These are phyloP conservation scores for Mycetomoellerius zeteki DNA, from an alignment of 1,140 invertebrate genomes.

Conservation along the genomic window DNA sequence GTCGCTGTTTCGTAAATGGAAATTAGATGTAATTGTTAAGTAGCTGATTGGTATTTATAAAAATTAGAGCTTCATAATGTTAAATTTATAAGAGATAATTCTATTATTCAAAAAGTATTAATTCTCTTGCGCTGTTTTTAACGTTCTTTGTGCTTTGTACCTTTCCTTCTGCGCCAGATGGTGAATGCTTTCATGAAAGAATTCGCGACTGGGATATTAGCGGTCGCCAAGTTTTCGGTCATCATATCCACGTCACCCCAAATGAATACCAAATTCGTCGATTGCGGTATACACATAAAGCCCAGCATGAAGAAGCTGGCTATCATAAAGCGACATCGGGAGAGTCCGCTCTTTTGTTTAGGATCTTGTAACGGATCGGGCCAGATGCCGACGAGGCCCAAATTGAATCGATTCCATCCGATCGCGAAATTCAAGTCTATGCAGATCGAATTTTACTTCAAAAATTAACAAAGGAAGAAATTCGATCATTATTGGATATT, in stretches of 20 bases:
- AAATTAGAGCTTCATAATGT: too few species aligned
- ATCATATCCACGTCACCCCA: slow-evolving; percentile 53
- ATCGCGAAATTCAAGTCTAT: slow-evolving; percentile 45
- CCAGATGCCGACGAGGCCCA: slow-evolving; percentile 65
- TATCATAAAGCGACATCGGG: slow-evolving; percentile 12
- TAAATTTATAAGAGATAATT: not conserved
- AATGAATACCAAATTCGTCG: slow-evolving; percentile 52
- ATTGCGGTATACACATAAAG: slow-evolving; percentile 56
- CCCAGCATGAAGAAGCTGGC: not conserved
- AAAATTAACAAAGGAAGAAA: not conserved
- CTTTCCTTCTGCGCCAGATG: slow-evolving; percentile 46
- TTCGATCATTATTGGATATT: not conserved
- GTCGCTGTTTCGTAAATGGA: too few species aligned
- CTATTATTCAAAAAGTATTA: not conserved
- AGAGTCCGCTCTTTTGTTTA: not conserved
- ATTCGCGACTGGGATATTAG: slow-evolving; percentile 60
- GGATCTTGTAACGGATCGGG: slow-evolving; percentile 14
- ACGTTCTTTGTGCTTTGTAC: slow-evolving; percentile 18
- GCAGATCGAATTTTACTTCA: not conserved
- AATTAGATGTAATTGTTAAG: too few species aligned
- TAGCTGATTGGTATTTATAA: too few species aligned
- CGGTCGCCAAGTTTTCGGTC: slow-evolving; percentile 54
- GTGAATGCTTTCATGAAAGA: slow-evolving; percentile 61
- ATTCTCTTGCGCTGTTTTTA: not conserved
- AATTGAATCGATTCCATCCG: slow-evolving; percentile 64